Evolutionary conservation across 2,888 invertebrate species (phyloP).

Genomic region (Xestia sexstrigata): DNA sequence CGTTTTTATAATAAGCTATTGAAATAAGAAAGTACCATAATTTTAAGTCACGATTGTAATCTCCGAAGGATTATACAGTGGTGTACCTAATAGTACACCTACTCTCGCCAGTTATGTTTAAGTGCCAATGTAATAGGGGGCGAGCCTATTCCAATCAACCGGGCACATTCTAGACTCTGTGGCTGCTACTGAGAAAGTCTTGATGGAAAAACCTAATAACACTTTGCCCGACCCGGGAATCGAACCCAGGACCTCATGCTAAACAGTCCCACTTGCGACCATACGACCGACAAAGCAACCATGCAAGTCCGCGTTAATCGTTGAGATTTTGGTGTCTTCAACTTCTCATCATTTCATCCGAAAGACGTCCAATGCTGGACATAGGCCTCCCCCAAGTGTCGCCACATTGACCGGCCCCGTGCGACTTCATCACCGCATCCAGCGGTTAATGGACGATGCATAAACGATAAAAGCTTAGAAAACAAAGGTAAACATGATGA

Average conservation of each 20-base stretch:
- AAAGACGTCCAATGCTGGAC: no score
- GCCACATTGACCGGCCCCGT: no score
- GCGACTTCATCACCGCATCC: no score
- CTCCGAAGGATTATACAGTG: not conserved
- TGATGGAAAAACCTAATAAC: not conserved
- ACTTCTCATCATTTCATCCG: not conserved
- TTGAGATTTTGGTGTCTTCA: not conserved
- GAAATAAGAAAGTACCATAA: not conserved
- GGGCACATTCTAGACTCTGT: not conserved
- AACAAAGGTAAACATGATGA: constrained; percentile 11
- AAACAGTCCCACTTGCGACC: not conserved
- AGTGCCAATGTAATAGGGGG: not conserved
- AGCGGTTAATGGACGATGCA: not conserved
- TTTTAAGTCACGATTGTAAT: not conserved
- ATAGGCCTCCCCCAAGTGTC: no score
- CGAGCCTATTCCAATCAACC: not conserved
- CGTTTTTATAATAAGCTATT: not conserved
- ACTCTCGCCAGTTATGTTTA: not conserved
- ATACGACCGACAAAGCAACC: not conserved
- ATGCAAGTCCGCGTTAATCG: not conserved
- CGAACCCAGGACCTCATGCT: not conserved
- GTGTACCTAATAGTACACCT: not conserved
- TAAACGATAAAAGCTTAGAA: not conserved
- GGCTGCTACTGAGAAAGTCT: not conserved
- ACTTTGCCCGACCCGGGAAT: not conserved